Conservation (phyloP, 2,113 vertebrate genomes). For the Platysteira castanea region DNA sequence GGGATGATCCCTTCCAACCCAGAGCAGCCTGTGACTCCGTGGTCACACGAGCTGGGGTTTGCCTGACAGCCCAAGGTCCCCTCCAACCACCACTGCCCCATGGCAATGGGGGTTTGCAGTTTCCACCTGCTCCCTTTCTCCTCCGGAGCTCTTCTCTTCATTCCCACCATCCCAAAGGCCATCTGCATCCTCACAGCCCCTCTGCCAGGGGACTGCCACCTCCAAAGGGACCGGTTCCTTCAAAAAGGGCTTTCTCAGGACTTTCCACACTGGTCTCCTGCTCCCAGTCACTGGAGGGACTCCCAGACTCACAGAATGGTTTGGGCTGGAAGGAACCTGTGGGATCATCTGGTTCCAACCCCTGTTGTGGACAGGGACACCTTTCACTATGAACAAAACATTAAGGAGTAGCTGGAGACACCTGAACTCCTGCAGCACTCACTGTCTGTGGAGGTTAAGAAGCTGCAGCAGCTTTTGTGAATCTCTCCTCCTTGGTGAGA, state of each 20-base stretch:
- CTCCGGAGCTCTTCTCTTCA: not conserved
- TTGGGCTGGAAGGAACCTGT: not conserved
- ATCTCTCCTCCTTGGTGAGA: not conserved
- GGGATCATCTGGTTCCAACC: not conserved
- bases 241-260: not conserved
- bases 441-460: fast-evolving
- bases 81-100: not conserved
- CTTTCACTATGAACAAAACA: not conserved
- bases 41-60: fast-evolving
- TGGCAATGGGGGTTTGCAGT: fast-evolving
- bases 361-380: not conserved
- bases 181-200: not conserved
- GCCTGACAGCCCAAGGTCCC: not conserved
- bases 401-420: not conserved
- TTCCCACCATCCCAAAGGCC: not conserved
- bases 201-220: not conserved
- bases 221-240: fast-evolving
- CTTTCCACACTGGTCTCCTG: not conserved
- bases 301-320: not conserved
- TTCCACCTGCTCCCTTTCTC: not conserved
- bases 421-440: too few species aligned
- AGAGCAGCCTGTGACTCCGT: fast-evolving
- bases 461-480: not conserved
- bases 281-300: not conserved
- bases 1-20: not conserved